These are phyloP conservation scores for Microctonus aethiopoides DNA, from an alignment of 2,888 invertebrate species.

Conservation along the genomic window DNA sequence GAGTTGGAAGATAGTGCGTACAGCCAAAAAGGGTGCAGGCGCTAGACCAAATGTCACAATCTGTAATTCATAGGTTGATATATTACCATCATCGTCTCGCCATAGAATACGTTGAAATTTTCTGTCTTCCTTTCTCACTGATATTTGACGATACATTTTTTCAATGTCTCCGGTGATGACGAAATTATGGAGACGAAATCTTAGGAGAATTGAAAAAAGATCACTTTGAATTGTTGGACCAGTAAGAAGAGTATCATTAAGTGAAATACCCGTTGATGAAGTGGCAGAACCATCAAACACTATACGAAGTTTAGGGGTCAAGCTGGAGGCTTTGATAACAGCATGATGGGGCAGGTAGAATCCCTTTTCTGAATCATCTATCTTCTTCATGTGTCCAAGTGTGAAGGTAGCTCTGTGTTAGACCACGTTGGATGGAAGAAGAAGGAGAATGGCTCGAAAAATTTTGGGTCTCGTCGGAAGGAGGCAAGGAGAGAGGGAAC, in stretches of 20 bases:
- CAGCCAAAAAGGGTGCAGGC: conserved; percentile 47
- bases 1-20: conserved; percentile 34
- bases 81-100: conserved; percentile 30
- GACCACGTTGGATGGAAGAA: too few relatives aligned
- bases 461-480: too few relatives aligned
- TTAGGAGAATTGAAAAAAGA: conserved; percentile 41
- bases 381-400: conserved; percentile 38
- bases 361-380: not conserved
- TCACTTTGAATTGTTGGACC: conserved; percentile 49
- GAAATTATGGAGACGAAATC: conserved; percentile 43
- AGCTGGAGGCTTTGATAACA: conserved; percentile 43
- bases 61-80: conserved; percentile 40
- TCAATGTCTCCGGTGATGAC: conserved; percentile 52
- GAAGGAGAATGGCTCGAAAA: too few relatives aligned
- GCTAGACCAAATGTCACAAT: conserved; percentile 50
- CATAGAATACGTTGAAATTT: conserved; percentile 53
- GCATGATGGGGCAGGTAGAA: conserved; percentile 54
- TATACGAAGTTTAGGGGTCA: conserved; percentile 49
- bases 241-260: conserved; percentile 47
- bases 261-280: conserved; percentile 40
- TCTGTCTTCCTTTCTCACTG: conserved; percentile 38
- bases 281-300: conserved; percentile 53
- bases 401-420: too few relatives aligned
- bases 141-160: conserved; percentile 53
- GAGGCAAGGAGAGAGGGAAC: too few relatives aligned